phyloP scores from a whole-genome alignment of 2,888 invertebrate species.

The Trichogramma evanescens region DNA sequence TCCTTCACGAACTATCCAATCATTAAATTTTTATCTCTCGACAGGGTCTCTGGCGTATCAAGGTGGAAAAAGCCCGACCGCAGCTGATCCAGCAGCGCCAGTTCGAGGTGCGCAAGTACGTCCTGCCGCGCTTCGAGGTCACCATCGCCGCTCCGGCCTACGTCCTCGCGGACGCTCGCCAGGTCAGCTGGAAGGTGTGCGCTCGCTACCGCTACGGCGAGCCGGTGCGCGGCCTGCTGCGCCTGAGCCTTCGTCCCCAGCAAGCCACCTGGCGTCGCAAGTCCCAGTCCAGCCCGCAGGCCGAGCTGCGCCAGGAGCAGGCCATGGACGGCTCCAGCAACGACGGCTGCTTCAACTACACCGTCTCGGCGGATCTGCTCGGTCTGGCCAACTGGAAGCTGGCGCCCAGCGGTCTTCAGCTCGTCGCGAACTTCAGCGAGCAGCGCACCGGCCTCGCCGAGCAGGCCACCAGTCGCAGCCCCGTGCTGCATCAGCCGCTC shows the following conservation, averaged over 20 bases:
- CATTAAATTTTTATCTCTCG: not conserved
- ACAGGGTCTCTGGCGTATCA: conserved; percentile 53
- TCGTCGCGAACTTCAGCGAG: conserved; percentile 51
- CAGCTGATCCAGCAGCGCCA: conserved; percentile 41
- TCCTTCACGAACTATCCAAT: not conserved
- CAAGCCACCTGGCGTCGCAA: conserved; percentile 41
- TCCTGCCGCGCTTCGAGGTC: conserved; percentile 57
- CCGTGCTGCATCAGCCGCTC: conserved; percentile 54
- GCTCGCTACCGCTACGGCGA: conserved; percentile 59
- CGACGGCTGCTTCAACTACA: conserved; percentile 43
- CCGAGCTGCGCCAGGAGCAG: conserved; percentile 22
- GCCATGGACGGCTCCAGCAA: conserved; percentile 41
- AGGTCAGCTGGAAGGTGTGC: conserved; percentile 51
- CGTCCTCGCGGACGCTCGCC: conserved; percentile 47
- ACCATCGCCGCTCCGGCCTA: conserved; percentile 50
- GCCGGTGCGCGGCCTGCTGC: conserved; percentile 53
- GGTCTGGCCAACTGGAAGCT: conserved; percentile 41
- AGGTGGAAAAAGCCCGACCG: conserved; percentile 40
- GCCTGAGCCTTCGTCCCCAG: conserved; percentile 45
- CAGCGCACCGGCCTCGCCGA: conserved; percentile 60
- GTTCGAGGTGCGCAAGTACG: conserved; percentile 54
- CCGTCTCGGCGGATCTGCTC: conserved; percentile 39
- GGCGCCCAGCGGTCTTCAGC: conserved; percentile 39
- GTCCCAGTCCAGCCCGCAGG: not conserved
- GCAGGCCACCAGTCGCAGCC: conserved; percentile 55